Base-by-base conservation (phyloP, 2,888 invertebrate genomes). In the Nemotelus nigrinus region DNA sequence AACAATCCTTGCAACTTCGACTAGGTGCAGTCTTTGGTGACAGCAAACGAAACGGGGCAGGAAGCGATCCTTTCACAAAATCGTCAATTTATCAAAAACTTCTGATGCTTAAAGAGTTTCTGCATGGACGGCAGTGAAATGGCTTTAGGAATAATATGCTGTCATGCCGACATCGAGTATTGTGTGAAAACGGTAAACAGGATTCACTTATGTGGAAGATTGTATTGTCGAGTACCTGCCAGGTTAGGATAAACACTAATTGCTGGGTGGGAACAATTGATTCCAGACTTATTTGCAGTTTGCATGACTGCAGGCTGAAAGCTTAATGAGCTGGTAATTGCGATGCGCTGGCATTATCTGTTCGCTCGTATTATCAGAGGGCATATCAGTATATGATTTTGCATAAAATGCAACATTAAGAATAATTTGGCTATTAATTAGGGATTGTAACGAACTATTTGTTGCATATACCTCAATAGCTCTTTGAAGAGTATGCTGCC, bases 71-170 rank as follows among this genome's bases (percentile, higher is more conserved):
- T 25, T n/a, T 3, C 43, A 3, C 45, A 50, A 63, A n/a, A 63
- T 60, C 50, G 63, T 60, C 72, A 72, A 72, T 74, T 74, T 64
- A 77, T 71, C 64, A 53, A 77, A 60, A 77, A 64, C 63, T 64
- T 41, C 25, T 71, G 70, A 64, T 53, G 70, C 71, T 63, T 71
- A 64, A 77, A 71, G 70, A 57, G 63, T 71, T 71, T 77, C 63
- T 77, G 53, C 71, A 71, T 71, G 60, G 71, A 50, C 58, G 77
- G 55, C 70, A 71, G 77, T 45, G 25, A 71, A 77, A 64, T 77
- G 77, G 60, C 71, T 64, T 60, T 71, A 63, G 63, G 77, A 71
- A 53, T 68, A 70, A 77, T 64, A 45, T 41, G 77, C 3, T 58
- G 39, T 58, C 55, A 77, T 71, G 58, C 44, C 47, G 43, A 77